phyloP scores from a whole-genome alignment of 1,140 invertebrate genomes.

The Zaprionus kolodkinae region DNA sequence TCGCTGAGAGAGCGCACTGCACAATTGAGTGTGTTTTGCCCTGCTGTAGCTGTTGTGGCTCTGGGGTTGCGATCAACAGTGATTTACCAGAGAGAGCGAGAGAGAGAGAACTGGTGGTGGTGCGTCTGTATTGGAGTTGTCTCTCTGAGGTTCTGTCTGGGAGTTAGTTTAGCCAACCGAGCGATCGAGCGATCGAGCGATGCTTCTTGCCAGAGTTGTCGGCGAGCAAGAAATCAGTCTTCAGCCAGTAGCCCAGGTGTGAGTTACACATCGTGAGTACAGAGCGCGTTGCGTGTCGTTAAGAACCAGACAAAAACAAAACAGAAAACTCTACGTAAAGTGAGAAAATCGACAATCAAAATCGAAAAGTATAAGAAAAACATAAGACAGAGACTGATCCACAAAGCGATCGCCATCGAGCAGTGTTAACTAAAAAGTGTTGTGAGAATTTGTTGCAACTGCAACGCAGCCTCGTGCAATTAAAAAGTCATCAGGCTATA shows the following conservation, averaged over 20 bases:
- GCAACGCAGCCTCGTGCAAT: conserved; percentile 56
- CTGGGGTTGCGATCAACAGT: conserved; percentile 5
- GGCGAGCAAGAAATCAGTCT: conserved; percentile 78
- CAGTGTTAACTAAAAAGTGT: conserved; percentile 36
- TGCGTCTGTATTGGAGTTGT: not conserved
- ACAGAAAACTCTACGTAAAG: conserved; percentile 26
- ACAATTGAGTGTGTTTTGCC: conserved; percentile 29
- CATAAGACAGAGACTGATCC: conserved; percentile 40
- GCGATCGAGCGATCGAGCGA: conserved; percentile 40
- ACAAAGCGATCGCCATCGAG: conserved; percentile 17
- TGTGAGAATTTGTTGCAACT: conserved; percentile 37
- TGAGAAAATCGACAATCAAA: conserved; percentile 11
- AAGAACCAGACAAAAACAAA: not conserved
- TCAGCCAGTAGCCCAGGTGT: conserved; percentile 81
- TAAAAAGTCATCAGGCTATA: conserved; percentile 66
- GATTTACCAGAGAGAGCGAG: not conserved
- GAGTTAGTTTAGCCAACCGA: conserved; percentile 55
- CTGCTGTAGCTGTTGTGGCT: conserved; percentile 11
- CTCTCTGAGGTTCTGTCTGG: conserved; percentile 9
- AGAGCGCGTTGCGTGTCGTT: conserved; percentile 48
- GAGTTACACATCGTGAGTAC: conserved; percentile 71
- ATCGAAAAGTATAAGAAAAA: conserved; percentile 15
- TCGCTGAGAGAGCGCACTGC: not conserved
- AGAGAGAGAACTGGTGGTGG: not conserved
- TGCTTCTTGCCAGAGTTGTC: conserved; percentile 76